Evolutionary conservation across 2,113 vertebrate genomes (phyloP).

Genomic region (Stomatorhinus ivindoensis): DNA sequence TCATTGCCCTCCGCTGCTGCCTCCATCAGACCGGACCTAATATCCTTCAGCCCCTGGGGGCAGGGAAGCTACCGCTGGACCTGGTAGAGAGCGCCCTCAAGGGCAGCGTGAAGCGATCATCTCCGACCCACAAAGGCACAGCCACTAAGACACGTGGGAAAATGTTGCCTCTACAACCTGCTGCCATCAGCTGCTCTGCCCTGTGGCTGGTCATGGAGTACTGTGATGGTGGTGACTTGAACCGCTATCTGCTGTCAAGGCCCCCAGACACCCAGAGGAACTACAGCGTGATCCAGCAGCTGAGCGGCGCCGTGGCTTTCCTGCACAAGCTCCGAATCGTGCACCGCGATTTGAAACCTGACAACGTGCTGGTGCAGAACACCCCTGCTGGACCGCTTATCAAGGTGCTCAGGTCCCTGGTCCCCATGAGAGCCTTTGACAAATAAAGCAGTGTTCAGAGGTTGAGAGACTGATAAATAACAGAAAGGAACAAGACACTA

Average conservation of each 20-base stretch:
- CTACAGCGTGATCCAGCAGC: slow-evolving; percentile 79
- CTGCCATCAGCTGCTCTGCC: slow-evolving; percentile 61
- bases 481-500: not conserved
- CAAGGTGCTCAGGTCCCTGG: slow-evolving; percentile 54
- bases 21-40: slow-evolving; percentile 54
- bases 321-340: slow-evolving; percentile 84
- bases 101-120: slow-evolving; percentile 48
- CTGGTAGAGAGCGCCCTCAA: slow-evolving; percentile 88
- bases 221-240: slow-evolving; percentile 90
- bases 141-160: slow-evolving; percentile 39
- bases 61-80: slow-evolving; percentile 72
- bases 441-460: not conserved
- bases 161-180: slow-evolving; percentile 57
- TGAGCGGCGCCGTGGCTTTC: slow-evolving; percentile 83
- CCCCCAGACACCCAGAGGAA: slow-evolving; percentile 71
- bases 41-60: slow-evolving; percentile 46
- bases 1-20: slow-evolving; percentile 73
- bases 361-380: slow-evolving; percentile 86
- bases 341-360: slow-evolving; percentile 89
- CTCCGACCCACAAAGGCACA: slow-evolving; percentile 19
- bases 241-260: slow-evolving; percentile 80
- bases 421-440: not conserved
- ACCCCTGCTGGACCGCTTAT: slow-evolving; percentile 70
- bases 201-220: slow-evolving; percentile 98
- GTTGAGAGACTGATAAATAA: not conserved